phyloP scores from a whole-genome alignment of 2,113 vertebrate species.

The Tragelaphus imberbis region DNA sequence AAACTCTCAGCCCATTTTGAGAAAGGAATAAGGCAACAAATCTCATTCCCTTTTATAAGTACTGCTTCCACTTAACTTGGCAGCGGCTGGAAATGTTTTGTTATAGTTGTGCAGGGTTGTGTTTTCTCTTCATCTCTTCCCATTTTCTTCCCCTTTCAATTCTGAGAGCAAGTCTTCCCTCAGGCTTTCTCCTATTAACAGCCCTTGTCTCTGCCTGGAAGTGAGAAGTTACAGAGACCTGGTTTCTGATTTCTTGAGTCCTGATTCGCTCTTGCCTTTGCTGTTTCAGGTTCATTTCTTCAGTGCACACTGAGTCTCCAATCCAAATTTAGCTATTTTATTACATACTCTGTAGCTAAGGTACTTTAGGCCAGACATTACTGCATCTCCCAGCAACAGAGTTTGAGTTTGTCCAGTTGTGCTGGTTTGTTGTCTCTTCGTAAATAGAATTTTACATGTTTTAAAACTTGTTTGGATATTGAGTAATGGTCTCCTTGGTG shows the following conservation, averaged over 20 bases:
- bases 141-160: neutral
- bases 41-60: neutral
- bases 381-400: conserved; percentile 30
- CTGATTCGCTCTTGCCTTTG: neutral
- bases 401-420: conserved; percentile 13
- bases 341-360: conserved; percentile 39
- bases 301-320: neutral
- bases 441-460: neutral
- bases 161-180: neutral
- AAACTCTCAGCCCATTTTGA: neutral
- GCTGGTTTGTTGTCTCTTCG: conserved; percentile 20
- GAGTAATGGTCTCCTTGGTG: conserved; percentile 56
- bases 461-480: conserved; percentile 66
- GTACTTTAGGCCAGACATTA: conserved; percentile 39
- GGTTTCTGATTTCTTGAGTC: neutral
- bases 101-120: rapidly evolving
- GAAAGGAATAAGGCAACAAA: neutral
- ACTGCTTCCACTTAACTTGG: neutral
- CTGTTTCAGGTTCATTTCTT: neutral
- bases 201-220: neutral
- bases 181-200: neutral
- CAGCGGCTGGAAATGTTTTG: neutral
- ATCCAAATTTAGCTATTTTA: conserved; percentile 48
- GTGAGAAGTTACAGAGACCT: neutral
- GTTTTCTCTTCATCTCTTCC: neutral